These are phyloP conservation scores for Onychostruthus taczanowskii DNA, from an alignment of 2,113 vertebrate species.

Conservation along the genomic window DNA sequence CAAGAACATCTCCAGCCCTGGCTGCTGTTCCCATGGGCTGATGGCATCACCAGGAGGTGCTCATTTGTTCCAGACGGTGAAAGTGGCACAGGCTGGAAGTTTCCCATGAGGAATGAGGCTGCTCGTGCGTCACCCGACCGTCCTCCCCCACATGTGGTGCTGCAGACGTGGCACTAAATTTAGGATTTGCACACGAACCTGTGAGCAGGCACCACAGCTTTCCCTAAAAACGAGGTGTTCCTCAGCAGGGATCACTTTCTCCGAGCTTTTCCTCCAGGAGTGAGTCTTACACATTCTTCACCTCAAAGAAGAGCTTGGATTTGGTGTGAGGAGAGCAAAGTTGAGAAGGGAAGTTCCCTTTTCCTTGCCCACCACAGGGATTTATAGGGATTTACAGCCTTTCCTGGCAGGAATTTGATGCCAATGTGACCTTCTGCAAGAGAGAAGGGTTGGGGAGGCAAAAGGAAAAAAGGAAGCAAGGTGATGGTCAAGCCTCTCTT, in stretches of 20 bases:
- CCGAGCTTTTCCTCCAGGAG: background rate
- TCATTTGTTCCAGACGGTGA: background rate
- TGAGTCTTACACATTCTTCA: background rate
- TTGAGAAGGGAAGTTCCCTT: background rate
- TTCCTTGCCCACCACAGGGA: background rate
- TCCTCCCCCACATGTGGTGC: fast-evolving
- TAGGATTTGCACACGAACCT: background rate
- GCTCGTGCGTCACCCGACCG: background rate
- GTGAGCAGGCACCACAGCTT: background rate
- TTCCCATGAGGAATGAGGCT: background rate
- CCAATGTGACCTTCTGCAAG: background rate
- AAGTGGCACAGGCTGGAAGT: background rate
- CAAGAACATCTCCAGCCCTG: background rate
- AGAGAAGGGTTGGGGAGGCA: background rate
- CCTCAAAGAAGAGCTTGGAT: background rate
- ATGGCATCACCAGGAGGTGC: background rate
- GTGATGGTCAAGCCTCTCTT: background rate
- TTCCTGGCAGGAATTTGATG: background rate
- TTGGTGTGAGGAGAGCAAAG: background rate
- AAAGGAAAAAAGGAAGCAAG: background rate
- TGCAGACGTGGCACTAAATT: background rate
- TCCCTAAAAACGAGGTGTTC: background rate
- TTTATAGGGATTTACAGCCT: background rate
- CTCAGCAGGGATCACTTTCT: background rate
- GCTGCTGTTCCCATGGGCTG: background rate